Base-by-base conservation (phyloP, 2,113 vertebrate species). In the Ophiodon elongatus region DNA sequence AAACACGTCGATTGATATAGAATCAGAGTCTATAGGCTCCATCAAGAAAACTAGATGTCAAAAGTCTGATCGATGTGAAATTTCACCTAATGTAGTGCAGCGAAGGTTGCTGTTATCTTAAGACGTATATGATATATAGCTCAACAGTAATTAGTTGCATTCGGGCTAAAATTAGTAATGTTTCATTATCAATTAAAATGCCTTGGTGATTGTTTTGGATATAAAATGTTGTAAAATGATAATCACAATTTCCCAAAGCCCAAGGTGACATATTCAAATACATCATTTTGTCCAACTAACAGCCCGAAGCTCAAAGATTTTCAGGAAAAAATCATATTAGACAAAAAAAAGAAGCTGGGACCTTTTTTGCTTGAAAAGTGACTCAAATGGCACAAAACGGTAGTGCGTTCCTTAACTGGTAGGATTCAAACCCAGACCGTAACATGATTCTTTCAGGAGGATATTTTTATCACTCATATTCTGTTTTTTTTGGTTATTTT, bases 361-460 rank as follows among this genome's bases (percentile, higher is more conserved):
- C 10, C 3, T 1, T 27, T n/a, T n/a, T n/a, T n/a, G n/a, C n/a
- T n/a, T n/a, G n/a, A n/a, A n/a, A n/a, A n/a, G n/a, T n/a, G n/a
- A n/a, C n/a, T n/a, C n/a, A n/a, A n/a, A n/a, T n/a, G n/a, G n/a
- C n/a, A n/a, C n/a, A n/a, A n/a, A n/a, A n/a, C n/a, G n/a, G n/a
- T n/a, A 45, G 21, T 45, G 37, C 1, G 14, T 73, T 19, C 7
- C 29, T 80, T 45, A 11, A 19, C 39, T 59, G 37, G 54, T 25
- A 31, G n/a, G 27, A 21, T 63, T 77, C 17, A 67, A 82, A 80
- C 11, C 68, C 21, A 47, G n/a, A 13, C 14, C 8, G 47, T 8
- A 11, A 66, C 62, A 23, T 35, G 23, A 68, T 60, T 65, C 23
- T 73, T 76, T 59, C 17, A 52, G 27, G 41, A 45, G 17, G 27